A percentile compares a stretch with the other conserved stretches of the same genome.
Conservation (phyloP, 2,113 vertebrate genomes). For the Passer montanus region DNA sequence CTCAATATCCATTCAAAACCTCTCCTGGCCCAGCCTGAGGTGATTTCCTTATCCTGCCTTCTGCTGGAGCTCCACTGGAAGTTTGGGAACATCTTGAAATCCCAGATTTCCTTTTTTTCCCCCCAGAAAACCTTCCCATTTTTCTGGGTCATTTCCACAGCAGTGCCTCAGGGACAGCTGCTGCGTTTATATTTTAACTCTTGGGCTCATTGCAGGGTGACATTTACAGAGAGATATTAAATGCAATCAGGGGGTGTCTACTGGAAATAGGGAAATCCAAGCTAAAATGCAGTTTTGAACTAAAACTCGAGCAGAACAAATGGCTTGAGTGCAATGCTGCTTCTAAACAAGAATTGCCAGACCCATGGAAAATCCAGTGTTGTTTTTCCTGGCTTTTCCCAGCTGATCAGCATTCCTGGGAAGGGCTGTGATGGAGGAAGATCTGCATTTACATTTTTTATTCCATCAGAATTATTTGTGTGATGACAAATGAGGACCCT, state of each 20-base stretch:
- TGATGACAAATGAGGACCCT: neutral
- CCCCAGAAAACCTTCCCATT: neutral
- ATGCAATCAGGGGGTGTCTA: neutral
- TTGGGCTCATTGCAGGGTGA: neutral
- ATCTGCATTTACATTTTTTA: neutral
- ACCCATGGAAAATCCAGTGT: neutral
- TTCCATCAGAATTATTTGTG: neutral
- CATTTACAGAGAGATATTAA: neutral
- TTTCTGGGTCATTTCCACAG: neutral
- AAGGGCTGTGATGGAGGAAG: neutral
- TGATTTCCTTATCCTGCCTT: neutral
- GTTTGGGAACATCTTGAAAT: neutral
- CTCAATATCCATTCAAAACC: neutral
- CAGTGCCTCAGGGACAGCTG: neutral
- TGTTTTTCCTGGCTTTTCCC: neutral
- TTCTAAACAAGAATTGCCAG: neutral
- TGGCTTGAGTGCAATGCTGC: neutral
- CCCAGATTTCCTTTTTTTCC: neutral
- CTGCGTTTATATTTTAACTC: neutral
- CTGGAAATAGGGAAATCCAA: neutral
- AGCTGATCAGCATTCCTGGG: neutral
- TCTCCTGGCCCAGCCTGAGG: neutral
- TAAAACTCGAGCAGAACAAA: neutral
- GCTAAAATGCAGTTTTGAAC: neutral
- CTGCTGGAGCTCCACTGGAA: neutral